Evolutionary conservation across 1,140 invertebrate genomes (phyloP).

Genomic region (Habropoda laboriosa): DNA sequence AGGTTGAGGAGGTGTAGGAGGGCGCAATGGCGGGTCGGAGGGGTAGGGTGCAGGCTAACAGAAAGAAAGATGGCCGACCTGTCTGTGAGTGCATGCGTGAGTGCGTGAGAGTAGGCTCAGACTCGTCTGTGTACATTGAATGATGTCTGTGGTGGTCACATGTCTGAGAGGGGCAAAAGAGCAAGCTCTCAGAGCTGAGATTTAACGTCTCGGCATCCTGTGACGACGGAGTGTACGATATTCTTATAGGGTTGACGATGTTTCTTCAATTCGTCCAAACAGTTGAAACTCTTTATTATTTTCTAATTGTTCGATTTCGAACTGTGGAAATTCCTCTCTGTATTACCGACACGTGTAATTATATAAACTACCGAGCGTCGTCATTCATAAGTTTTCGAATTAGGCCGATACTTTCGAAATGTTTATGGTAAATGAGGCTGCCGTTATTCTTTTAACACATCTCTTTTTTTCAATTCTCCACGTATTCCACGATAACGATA

Average conservation of each 20-base stretch:
- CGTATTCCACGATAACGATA: neutral
- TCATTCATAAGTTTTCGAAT: neutral
- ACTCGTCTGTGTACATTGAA: constrained; percentile 22
- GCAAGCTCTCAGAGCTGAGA: constrained; percentile 43
- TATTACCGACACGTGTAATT: neutral
- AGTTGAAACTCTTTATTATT: neutral
- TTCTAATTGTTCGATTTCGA: neutral
- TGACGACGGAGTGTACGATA: constrained; percentile 30
- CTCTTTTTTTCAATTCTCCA: neutral
- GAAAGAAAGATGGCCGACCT: constrained; percentile 66
- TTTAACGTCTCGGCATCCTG: constrained; percentile 54
- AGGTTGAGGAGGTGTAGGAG: constrained; percentile 55
- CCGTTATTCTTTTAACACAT: neutral
- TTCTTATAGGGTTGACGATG: constrained; percentile 46
- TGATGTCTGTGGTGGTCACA: constrained; percentile 29
- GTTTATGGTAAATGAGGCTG: constrained; percentile 7
- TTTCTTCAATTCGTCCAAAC: neutral
- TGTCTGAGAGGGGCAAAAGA: constrained; percentile 56
- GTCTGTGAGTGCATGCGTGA: constrained; percentile 59
- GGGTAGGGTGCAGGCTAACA: constrained; percentile 59
- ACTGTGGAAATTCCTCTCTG: too few relatives aligned
- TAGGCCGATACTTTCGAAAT: neutral
- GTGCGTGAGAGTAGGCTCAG: constrained; percentile 54
- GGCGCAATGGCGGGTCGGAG: constrained; percentile 36
- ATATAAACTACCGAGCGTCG: neutral